Base-by-base conservation (phyloP, 2,797 vertebrate species). In the Megalops cyprinoides region DNA sequence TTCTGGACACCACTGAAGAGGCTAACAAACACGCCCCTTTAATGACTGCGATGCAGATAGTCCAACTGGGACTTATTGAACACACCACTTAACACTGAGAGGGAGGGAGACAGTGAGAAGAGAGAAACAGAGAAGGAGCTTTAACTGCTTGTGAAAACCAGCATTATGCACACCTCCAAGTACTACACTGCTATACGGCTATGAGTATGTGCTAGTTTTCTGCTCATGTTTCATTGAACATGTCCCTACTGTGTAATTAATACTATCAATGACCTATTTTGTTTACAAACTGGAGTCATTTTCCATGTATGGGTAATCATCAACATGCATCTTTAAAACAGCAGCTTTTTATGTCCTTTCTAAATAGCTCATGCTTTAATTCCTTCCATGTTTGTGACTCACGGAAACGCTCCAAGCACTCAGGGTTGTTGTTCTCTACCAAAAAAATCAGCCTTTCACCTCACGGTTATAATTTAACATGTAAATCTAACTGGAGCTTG, bases 401-500 rank as follows among this genome's bases (percentile, higher is more conserved):
- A 12, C 37, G 28, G 60, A 65, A 31, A 31, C 3, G 12, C 60
- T 34, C 31, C 14, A 12, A 23, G 31, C 2, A 2, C 37, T 62
- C 7, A 14, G 37, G 60, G 31, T 65, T 34, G 60, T 37, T 65
- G 60, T 37, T 65, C 14, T 3, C 60, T 20, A 60, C 31, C 37
- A 34, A 65, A 65, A 65, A 12, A 23, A 65, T 65, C 60, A 15
- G 31, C 31, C 8, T 58, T 10, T 65, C 18, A 37, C 60, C 28
- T 65, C 18, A 9, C 51, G 18, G 28, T 65, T 34, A 65, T 37
- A 34, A 65, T 65, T 15, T 34, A 2, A 65, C 60, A 37, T 37
- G 60, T 15, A 65, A 65, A 65, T 65, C 60, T 65, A 65, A 60
- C 56, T 60, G n/a, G 8, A 65, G 60, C 60, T 18, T 18, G 14